Evolutionary conservation across 1,140 invertebrate species (phyloP).

Genomic region (Mamestra configurata): DNA sequence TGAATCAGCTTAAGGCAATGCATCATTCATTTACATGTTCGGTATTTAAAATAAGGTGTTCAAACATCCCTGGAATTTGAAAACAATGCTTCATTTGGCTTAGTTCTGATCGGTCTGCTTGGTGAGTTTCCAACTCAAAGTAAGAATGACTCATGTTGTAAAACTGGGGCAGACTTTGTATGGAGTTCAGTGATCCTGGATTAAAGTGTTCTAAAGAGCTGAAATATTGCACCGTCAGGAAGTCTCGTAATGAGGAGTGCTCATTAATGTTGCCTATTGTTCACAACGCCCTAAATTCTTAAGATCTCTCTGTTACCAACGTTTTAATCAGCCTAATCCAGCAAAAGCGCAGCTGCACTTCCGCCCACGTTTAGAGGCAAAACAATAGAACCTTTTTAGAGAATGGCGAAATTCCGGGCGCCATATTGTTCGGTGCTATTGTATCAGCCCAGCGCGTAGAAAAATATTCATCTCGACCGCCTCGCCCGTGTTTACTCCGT

Average conservation of each 20-base stretch:
- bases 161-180: constrained; percentile 7
- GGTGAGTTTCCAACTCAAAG: constrained; percentile 6
- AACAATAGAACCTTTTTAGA: constrained; percentile 51
- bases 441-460: constrained; percentile 40
- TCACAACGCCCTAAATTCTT: constrained; percentile 8
- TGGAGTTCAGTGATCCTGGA: constrained; percentile 36
- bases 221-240: constrained; percentile 12
- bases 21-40: neutral
- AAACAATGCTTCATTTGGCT: constrained; percentile 6
- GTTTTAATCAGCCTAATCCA: constrained; percentile 43
- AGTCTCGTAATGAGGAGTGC: neutral
- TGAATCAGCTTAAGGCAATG: constrained; percentile 7
- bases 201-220: constrained; percentile 4
- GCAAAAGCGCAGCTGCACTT: constrained; percentile 48
- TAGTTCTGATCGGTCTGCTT: neutral
- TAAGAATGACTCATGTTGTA: constrained; percentile 19
- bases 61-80: constrained; percentile 1
- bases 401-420: constrained; percentile 48
- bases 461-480: constrained; percentile 50
- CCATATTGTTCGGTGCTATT: constrained; percentile 51
- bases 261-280: constrained; percentile 26
- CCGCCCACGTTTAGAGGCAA: constrained; percentile 22
- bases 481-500: constrained; percentile 39
- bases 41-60: neutral
- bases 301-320: constrained; percentile 15